A percentile compares a stretch with the other conserved stretches of the same genome.
phyloP scores from a whole-genome alignment of 64 coral and sea anemone species.

The Cladopsammia gracilis region DNA sequence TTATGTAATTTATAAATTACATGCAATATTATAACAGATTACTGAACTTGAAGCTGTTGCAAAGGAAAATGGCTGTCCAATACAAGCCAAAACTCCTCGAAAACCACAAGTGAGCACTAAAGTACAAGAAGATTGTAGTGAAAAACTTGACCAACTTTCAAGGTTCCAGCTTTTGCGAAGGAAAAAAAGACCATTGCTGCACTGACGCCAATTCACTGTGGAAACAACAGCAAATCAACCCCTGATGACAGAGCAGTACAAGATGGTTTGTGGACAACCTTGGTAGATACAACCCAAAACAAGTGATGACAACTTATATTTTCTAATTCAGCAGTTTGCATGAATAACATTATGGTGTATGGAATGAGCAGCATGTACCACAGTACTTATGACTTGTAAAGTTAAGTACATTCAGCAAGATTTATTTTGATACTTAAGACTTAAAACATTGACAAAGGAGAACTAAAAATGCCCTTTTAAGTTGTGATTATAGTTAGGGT shows the following conservation, averaged over 20 bases:
- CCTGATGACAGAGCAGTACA: too few species aligned
- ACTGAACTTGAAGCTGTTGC: neutral
- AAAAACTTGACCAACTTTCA: neutral
- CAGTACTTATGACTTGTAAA: too few species aligned
- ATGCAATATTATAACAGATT: neutral
- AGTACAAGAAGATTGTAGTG: constrained; percentile 22
- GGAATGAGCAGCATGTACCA: too few species aligned
- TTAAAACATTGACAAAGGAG: too few species aligned
- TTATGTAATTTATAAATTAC: too few species aligned
- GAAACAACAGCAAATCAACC: neutral
- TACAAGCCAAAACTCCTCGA: neutral
- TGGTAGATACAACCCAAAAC: constrained; percentile 24
- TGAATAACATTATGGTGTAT: constrained; percentile 34
- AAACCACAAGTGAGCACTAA: neutral
- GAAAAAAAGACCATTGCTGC: constrained; percentile 29
- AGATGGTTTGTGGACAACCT: constrained; percentile 66
- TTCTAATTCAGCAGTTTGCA: constrained; percentile 3
- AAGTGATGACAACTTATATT: constrained; percentile 39
- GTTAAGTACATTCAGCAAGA: too few species aligned
- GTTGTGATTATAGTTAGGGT: too few species aligned
- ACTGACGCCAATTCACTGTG: constrained; percentile 26
- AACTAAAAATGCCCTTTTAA: too few species aligned
- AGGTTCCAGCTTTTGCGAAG: neutral
- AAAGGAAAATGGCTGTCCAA: neutral
- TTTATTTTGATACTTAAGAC: too few species aligned